Conservation (phyloP, 1,140 invertebrate species). For the Luehdorfia chinensis region DNA sequence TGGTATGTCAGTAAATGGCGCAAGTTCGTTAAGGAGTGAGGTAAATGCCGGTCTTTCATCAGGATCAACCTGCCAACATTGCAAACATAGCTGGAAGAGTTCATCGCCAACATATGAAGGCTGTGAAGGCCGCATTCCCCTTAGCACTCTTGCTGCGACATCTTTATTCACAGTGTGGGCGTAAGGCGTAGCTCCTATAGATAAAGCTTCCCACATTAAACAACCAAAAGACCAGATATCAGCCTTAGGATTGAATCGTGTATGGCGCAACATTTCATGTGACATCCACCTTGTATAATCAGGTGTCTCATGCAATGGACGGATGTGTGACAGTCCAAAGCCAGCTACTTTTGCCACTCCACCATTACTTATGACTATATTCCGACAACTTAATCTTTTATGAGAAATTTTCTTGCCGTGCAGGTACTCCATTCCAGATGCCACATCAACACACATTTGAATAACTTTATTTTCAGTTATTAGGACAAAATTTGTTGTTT, state of each 20-base stretch:
- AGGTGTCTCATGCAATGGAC: conserved; percentile 75
- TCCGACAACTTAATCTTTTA: conserved; percentile 84
- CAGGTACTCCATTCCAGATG: conserved; percentile 83
- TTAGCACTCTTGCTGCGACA: conserved; percentile 81
- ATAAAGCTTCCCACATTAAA: conserved; percentile 89
- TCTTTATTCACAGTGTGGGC: conserved; percentile 82
- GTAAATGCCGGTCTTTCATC: conserved; percentile 83
- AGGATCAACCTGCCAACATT: conserved; percentile 90
- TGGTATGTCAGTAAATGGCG: conserved; percentile 44
- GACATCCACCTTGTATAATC: conserved; percentile 88
- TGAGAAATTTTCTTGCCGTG: conserved; percentile 81
- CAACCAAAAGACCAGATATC: conserved; percentile 91
- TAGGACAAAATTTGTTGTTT: conserved; percentile 79
- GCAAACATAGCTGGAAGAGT: conserved; percentile 88
- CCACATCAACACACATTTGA: conserved; percentile 78
- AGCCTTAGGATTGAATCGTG: conserved; percentile 81
- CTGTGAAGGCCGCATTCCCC: conserved; percentile 84
- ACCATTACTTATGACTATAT: conserved; percentile 79
- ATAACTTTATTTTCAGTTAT: conserved; percentile 80
- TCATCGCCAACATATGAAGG: conserved; percentile 85
- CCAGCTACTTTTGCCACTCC: conserved; percentile 84
- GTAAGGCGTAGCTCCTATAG: conserved; percentile 90
- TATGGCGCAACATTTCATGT: conserved; percentile 84
- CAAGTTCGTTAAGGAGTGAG: conserved; percentile 45
- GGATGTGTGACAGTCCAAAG: conserved; percentile 80